Conservation (phyloP, 2,113 vertebrate species). For the Pungitius pungitius region DNA sequence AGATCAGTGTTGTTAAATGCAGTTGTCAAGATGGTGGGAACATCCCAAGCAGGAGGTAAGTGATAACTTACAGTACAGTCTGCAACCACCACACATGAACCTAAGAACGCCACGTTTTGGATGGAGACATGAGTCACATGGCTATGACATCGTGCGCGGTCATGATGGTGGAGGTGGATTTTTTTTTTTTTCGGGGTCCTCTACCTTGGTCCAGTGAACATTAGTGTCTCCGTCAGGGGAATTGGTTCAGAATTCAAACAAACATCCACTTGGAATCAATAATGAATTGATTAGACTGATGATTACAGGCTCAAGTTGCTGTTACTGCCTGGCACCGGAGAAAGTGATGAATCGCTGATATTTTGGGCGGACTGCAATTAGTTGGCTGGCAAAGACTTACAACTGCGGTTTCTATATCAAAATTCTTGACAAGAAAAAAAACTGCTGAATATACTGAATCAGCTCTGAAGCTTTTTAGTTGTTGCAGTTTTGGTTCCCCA, state of each 20-base stretch:
- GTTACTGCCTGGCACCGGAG: not conserved
- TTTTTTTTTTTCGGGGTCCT: too few species aligned
- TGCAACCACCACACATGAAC: not conserved
- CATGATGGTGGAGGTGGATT: too few species aligned
- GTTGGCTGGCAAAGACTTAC: not conserved
- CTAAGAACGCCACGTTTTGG: not conserved
- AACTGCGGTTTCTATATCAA: not conserved
- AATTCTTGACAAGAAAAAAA: not conserved
- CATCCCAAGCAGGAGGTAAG: not conserved
- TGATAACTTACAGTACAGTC: too few species aligned
- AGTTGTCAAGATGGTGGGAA: slow-evolving; percentile 1
- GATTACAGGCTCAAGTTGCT: not conserved
- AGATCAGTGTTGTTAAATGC: not conserved
- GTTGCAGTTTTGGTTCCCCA: not conserved
- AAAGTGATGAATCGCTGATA: not conserved
- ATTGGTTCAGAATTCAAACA: not conserved
- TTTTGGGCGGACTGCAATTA: not conserved
- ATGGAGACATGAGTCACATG: not conserved
- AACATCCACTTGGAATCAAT: not conserved
- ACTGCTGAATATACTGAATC: not conserved
- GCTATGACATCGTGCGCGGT: too few species aligned
- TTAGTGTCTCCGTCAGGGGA: not conserved
- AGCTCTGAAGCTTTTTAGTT: not conserved
- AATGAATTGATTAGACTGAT: not conserved
- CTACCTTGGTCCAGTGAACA: not conserved